Conservation (phyloP, 2,797 vertebrate genomes). For the Nyctibius grandis region DNA sequence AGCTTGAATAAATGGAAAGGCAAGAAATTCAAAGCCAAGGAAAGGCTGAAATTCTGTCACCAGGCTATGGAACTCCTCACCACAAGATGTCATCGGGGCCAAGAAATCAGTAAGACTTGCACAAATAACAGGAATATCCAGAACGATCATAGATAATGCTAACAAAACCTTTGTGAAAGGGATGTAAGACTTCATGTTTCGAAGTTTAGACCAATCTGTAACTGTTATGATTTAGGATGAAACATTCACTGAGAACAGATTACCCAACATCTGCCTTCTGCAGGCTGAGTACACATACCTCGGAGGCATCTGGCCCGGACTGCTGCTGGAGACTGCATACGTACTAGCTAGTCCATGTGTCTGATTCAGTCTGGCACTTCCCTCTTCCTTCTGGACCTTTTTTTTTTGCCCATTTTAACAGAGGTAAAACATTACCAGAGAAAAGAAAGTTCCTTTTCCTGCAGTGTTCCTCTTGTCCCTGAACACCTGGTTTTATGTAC, state of each 20-base stretch:
- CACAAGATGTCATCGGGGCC: background rate
- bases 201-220: background rate
- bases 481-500: background rate
- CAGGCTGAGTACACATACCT: background rate
- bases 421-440: background rate
- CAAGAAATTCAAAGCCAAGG: background rate
- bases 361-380: background rate
- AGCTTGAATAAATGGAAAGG: background rate
- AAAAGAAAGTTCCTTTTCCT: background rate
- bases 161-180: background rate
- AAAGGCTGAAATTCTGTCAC: background rate
- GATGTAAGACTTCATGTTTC: background rate
- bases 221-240: background rate
- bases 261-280: background rate
- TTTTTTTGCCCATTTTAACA: fast-evolving
- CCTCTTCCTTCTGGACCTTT: background rate
- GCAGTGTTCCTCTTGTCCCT: background rate
- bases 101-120: background rate
- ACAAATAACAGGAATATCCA: background rate
- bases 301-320: background rate
- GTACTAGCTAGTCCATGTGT: background rate
- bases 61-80: background rate
- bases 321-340: background rate
- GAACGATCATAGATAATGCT: background rate
- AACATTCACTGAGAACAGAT: background rate